Evolutionary conservation across 1,140 invertebrate species (phyloP), one percentile per base, ranked within the genome.

Genomic region (Drosophila trapezifrons): DNA sequence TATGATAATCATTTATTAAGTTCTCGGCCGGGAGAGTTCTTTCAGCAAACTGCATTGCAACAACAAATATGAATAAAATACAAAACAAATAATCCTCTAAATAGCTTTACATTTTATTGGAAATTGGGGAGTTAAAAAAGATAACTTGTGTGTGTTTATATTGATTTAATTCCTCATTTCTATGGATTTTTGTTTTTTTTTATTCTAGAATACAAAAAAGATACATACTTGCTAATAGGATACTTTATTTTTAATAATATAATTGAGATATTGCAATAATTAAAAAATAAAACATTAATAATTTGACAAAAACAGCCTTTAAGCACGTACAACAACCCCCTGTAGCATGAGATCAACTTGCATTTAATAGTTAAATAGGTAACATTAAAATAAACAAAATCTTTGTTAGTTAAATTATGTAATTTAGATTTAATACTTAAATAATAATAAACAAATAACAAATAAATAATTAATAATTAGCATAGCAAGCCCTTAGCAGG

Each of bases 1-100:
- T 65, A 58, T 76, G 59, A 75, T 83, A 62, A 79, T 71, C 76
- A 75, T 84, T 82, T 79, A 84, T 76, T 76, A 83, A 58, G 75
- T 75, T 71, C 35, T 71, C n/a, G 25, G 52, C 9, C 40, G 43
- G 13, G 1, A 27, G 27, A 69, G 35, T 49, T 46, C 35, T 52
- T 66, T 66, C 29, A 45, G 37, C 27, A 10, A 42, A 20, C 38
- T 43, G 12, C 15, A 25, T 10, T 58, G 42, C 51, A 57, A n/a
- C n/a, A n/a, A n/a, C n/a, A n/a, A n/a, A 32, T 57, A 22, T 13
- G 2, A n/a, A 17, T 2, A 27, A 20, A 37, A 20, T 35, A 15
- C 12, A 20, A 37, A 52, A 15, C 18, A 52, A 52, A 52, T 35
- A 52, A 35, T 15, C 12, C 17, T 10, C 20, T 35, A 35, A 52